phyloP scores from a whole-genome alignment of 1,140 invertebrate genomes.

The Eumeta japonica region DNA sequence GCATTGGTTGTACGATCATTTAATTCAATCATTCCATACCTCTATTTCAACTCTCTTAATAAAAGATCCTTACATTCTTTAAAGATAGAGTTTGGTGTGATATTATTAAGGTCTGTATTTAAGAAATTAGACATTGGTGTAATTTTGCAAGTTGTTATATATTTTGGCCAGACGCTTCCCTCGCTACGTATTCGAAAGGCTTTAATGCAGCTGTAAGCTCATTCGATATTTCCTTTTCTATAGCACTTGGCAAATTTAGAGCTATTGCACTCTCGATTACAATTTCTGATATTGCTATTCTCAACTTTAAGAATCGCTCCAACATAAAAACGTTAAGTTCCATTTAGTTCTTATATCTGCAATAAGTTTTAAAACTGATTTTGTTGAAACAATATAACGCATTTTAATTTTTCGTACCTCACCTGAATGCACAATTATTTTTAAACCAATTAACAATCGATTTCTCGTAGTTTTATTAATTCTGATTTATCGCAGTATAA shows the following conservation, averaged over 20 bases:
- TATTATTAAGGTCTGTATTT: constrained; percentile 15
- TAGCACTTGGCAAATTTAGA: constrained; percentile 14
- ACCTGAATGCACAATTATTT: constrained; percentile 13
- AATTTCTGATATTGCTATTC: constrained; percentile 10
- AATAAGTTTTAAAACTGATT: too few species aligned
- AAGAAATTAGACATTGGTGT: constrained; percentile 18
- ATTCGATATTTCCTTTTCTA: constrained; percentile 16
- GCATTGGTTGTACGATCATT: too few species aligned
- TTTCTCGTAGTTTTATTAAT: constrained; percentile 12
- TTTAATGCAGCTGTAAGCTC: too few species aligned
- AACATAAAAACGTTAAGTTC: constrained; percentile 16
- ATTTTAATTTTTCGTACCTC: constrained; percentile 14
- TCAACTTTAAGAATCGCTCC: constrained; percentile 11
- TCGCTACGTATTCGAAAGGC: too few species aligned
- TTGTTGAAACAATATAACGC: constrained; percentile 9
- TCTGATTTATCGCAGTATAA: constrained; percentile 6
- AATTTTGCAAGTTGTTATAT: constrained; percentile 16
- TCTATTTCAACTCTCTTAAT: too few species aligned
- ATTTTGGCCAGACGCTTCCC: constrained; percentile 16
- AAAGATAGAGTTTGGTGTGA: constrained; percentile 14
- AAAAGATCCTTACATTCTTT: too few species aligned
- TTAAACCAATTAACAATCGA: constrained; percentile 16
- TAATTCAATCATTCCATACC: too few species aligned
- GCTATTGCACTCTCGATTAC: constrained; percentile 14
- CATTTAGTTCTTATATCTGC: too few species aligned